These are phyloP conservation scores for Gryllus bimaculatus DNA, from an alignment of 1,140 invertebrate species.

Conservation along the genomic window DNA sequence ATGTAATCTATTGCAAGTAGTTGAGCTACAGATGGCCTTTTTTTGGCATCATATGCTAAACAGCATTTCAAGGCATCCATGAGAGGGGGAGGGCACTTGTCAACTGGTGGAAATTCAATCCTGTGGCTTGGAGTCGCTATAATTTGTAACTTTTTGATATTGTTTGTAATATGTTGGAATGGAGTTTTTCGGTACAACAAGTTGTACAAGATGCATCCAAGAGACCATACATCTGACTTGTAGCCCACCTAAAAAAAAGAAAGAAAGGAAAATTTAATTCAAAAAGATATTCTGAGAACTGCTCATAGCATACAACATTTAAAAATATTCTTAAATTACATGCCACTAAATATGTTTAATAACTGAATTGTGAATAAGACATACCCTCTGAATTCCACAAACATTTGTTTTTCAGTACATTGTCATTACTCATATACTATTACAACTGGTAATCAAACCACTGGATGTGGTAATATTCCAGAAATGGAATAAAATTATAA, in stretches of 20 bases:
- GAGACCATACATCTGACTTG: constrained; percentile 94
- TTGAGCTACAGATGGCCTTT: constrained; percentile 59
- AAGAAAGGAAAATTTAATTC: background rate
- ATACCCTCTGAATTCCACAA: too few relatives aligned
- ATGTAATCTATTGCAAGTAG: constrained; percentile 37
- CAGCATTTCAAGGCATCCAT: constrained; percentile 55
- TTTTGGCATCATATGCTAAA: constrained; percentile 56
- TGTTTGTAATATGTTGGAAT: constrained; percentile 73
- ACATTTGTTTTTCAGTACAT: too few relatives aligned
- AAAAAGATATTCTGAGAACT: background rate
- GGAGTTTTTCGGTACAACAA: constrained; percentile 85
- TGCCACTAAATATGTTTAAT: too few relatives aligned
- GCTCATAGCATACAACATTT: background rate
- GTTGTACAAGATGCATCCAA: constrained; percentile 93
- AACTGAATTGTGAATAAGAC: too few relatives aligned
- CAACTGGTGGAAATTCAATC: constrained; percentile 60
- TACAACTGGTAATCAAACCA: too few relatives aligned
- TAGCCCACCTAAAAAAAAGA: constrained; percentile 61
- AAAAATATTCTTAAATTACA: background rate
- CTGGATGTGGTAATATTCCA: too few relatives aligned
- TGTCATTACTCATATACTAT: too few relatives aligned
- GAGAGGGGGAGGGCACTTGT: constrained; percentile 37
- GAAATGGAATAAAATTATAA: too few relatives aligned
- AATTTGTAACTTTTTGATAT: constrained; percentile 67
- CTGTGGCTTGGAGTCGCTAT: constrained; percentile 65